Percentiles rank a stretch among this genome's conserved stretches.
Conservation (phyloP, 1,140 invertebrate species). For the Lasioglossum albipes region DNA sequence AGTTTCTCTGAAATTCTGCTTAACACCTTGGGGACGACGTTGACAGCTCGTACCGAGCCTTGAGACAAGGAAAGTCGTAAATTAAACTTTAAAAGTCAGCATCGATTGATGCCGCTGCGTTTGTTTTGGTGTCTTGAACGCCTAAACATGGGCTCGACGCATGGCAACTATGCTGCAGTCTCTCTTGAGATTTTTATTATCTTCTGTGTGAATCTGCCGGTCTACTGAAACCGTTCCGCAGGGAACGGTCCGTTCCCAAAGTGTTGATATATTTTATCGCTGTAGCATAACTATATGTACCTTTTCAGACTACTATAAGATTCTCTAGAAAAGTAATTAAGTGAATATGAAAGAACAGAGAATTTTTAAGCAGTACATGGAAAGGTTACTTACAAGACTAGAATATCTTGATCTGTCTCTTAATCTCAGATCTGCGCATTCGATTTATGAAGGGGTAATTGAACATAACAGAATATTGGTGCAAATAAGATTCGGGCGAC, state of each 20-base stretch:
- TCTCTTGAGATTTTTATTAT: too few species aligned
- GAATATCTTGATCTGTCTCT: conserved; percentile 35
- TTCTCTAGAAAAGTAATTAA: conserved; percentile 28
- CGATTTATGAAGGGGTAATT: conserved; percentile 33
- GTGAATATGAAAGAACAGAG: background rate
- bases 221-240: too few species aligned
- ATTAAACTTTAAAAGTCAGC: too few species aligned
- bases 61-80: too few species aligned
- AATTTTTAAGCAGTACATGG: conserved; percentile 25
- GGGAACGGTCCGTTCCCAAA: too few species aligned
- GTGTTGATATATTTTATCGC: conserved; percentile 36
- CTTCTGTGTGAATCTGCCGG: too few species aligned
- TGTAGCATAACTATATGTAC: conserved; percentile 30
- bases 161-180: too few species aligned
- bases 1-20: conserved; percentile 45
- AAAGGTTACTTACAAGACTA: conserved; percentile 36
- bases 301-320: conserved; percentile 29
- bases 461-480: conserved; percentile 34
- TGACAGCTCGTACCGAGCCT: too few species aligned
- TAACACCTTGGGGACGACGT: background rate
- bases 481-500: conserved; percentile 41
- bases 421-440: conserved; percentile 39
- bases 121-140: too few species aligned
- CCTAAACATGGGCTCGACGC: too few species aligned
- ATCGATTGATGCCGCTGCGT: too few species aligned